phyloP scores from a whole-genome alignment of 2,113 vertebrate species.

The Ctenodactylus gundi region DNA sequence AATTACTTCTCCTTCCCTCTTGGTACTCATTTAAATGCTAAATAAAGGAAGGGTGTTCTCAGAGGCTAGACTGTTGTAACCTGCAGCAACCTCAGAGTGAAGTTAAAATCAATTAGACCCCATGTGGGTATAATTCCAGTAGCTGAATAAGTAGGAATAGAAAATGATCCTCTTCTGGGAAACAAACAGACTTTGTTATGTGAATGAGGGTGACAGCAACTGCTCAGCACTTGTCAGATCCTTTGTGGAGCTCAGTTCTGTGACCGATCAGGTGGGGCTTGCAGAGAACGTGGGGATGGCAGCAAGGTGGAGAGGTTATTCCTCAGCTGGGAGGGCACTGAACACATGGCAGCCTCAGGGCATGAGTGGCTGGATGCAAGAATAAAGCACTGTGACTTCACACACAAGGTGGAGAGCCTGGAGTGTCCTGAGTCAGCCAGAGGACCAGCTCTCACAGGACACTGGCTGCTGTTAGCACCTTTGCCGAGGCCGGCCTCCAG shows the following conservation, averaged over 20 bases:
- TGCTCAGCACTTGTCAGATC: neutral
- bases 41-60: conserved; percentile 38
- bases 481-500: neutral
- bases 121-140: conserved; percentile 24
- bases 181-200: neutral
- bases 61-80: conserved; percentile 1
- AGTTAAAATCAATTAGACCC: conserved; percentile 60
- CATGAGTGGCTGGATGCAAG: neutral
- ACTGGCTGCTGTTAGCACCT: rapidly evolving
- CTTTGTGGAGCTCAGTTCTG: neutral
- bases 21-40: conserved; percentile 49
- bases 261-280: neutral
- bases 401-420: neutral
- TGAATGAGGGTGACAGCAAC: neutral
- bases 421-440: neutral
- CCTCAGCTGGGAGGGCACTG: neutral
- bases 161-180: conserved; percentile 3
- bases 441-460: neutral
- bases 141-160: neutral
- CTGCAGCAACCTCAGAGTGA: conserved; percentile 44
- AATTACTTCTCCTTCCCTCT: conserved; percentile 43
- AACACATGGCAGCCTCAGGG: neutral
- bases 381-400: rapidly evolving
- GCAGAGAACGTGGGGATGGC: neutral
- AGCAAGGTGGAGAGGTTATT: neutral